A percentile compares a stretch with the other conserved stretches of the same genome.
phyloP scores from a whole-genome alignment of 2,888 invertebrate species.

The Nezara viridula region DNA sequence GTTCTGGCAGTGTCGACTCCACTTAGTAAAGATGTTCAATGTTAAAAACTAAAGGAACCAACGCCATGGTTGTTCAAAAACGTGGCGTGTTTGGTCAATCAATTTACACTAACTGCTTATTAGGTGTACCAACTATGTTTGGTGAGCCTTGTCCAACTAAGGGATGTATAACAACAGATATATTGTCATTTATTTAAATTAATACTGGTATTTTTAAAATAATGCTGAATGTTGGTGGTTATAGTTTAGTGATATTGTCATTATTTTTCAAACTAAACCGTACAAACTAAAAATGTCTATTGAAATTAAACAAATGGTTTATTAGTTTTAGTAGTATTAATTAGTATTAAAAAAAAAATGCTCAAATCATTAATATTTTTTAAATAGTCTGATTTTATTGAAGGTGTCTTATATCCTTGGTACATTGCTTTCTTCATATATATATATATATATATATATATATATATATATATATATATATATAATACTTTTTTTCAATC shows the following conservation, averaged over 20 bases:
- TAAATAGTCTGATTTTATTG: conserved; percentile 14
- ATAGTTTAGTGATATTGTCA: background rate
- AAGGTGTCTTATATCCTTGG: background rate
- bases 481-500: conserved; percentile 1
- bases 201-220: background rate
- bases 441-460: background rate
- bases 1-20: background rate
- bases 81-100: background rate
- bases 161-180: background rate
- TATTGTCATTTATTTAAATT: background rate
- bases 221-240: background rate
- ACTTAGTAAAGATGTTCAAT: background rate
- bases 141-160: background rate
- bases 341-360: conserved; percentile 28
- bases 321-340: conserved; percentile 13
- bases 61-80: background rate
- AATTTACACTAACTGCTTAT: background rate
- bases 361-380: conserved; percentile 15
- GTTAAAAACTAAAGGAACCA: background rate
- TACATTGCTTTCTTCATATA: conserved; percentile 17
- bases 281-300: background rate
- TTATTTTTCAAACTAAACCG: background rate
- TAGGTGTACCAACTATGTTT: too few species aligned
- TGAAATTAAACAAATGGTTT: background rate
- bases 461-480: background rate